Conservation (phyloP, 2,113 vertebrate species). For the Galemys pyrenaicus region DNA sequence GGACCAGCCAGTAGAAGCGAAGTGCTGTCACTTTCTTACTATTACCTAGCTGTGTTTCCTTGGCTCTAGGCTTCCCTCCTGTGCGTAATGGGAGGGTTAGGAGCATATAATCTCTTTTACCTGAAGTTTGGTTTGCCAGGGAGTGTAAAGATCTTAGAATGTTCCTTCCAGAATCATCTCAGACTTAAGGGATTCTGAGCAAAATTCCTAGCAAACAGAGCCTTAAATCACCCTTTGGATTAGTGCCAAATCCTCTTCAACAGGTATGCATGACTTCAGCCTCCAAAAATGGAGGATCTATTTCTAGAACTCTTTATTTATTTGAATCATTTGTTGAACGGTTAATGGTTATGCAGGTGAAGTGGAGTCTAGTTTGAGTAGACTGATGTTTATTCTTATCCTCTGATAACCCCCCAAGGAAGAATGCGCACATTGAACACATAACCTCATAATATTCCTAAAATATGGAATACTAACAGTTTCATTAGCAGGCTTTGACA, state of each 20-base stretch:
- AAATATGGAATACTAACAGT: neutral
- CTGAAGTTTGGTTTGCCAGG: neutral
- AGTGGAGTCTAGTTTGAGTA: neutral
- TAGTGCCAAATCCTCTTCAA: neutral
- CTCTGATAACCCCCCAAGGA: neutral
- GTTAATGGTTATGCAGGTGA: neutral
- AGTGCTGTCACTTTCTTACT: neutral
- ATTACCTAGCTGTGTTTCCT: neutral
- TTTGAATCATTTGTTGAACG: neutral
- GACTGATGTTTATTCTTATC: neutral
- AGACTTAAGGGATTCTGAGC: neutral
- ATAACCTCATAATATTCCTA: neutral
- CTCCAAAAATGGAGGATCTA: neutral
- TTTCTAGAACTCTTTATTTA: neutral
- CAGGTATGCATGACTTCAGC: neutral
- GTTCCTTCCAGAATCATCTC: neutral
- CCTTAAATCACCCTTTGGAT: neutral
- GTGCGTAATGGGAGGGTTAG: neutral
- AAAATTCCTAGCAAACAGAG: neutral
- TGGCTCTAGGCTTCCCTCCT: neutral
- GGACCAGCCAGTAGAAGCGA: neutral
- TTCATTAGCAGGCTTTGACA: neutral
- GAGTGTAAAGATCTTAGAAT: neutral
- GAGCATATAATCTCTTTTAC: neutral
- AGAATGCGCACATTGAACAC: neutral